Conservation (phyloP, 2,797 vertebrate genomes). For the Odontamblyopus lacepedii region DNA sequence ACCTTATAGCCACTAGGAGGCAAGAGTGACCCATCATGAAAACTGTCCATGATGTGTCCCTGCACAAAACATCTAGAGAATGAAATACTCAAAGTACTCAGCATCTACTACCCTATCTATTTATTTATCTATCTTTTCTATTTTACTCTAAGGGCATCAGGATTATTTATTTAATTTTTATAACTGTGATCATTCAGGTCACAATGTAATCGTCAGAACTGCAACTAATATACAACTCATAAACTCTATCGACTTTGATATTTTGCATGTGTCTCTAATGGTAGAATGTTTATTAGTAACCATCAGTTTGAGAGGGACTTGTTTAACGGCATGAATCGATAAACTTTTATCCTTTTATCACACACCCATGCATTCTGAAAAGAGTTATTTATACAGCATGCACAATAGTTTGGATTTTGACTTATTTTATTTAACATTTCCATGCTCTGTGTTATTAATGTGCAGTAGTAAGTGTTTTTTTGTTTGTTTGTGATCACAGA, state of each 20-base stretch:
- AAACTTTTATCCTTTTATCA: slow-evolving; percentile 4
- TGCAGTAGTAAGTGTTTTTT: background rate
- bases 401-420: background rate
- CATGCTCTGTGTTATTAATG: background rate
- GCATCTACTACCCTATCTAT: background rate
- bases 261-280: no score
- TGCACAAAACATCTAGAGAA: background rate
- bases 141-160: no score
- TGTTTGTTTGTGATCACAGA: background rate
- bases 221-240: no score
- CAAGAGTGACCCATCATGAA: slow-evolving; percentile 23
- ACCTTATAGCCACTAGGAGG: slow-evolving; percentile 56
- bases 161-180: no score
- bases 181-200: no score
- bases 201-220: no score
- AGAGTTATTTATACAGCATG: background rate
- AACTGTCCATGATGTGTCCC: background rate
- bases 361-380: background rate
- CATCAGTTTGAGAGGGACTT: no score
- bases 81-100: background rate
- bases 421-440: background rate
- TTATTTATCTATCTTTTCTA: no score
- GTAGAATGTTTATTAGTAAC: no score
- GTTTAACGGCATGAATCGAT: background rate
- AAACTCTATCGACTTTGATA: no score